Conservation (phyloP, 2,888 invertebrate genomes). For the Drosophila hamatofila region DNA sequence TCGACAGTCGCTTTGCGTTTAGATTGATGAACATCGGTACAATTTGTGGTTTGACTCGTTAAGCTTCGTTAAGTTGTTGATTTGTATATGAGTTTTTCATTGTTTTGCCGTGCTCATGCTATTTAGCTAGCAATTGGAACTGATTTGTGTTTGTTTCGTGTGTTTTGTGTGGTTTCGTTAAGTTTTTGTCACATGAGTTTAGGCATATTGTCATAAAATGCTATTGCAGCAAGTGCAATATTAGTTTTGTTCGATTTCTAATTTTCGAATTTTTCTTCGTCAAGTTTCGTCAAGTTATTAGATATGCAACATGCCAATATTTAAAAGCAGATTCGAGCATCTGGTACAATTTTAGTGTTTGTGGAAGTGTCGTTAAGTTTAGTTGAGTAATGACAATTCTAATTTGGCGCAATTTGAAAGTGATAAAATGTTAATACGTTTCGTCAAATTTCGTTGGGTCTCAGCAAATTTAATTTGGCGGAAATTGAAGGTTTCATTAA, state of each 20-base stretch:
- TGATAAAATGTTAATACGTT: not conserved
- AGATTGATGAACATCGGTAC: constrained; percentile 28
- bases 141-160: not conserved
- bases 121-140: not conserved
- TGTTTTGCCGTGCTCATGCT: not conserved
- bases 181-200: not conserved
- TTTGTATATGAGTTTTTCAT: constrained; percentile 3
- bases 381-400: too few relatives aligned
- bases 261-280: not conserved
- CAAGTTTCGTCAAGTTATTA: too few relatives aligned
- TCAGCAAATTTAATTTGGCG: not conserved
- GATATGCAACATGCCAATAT: too few relatives aligned
- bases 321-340: not conserved
- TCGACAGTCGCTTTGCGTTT: constrained; percentile 23
- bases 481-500: not conserved
- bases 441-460: not conserved
- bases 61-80: constrained; percentile 38
- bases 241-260: too few relatives aligned
- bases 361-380: not conserved
- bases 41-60: constrained; percentile 23
- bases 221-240: too few relatives aligned
- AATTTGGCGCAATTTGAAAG: not conserved
- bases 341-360: not conserved
- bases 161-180: constrained; percentile 9
- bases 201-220: too few relatives aligned